These are phyloP conservation scores for Argyrosomus japonicus DNA, from an alignment of 2,113 vertebrate genomes.

Conservation along the genomic window DNA sequence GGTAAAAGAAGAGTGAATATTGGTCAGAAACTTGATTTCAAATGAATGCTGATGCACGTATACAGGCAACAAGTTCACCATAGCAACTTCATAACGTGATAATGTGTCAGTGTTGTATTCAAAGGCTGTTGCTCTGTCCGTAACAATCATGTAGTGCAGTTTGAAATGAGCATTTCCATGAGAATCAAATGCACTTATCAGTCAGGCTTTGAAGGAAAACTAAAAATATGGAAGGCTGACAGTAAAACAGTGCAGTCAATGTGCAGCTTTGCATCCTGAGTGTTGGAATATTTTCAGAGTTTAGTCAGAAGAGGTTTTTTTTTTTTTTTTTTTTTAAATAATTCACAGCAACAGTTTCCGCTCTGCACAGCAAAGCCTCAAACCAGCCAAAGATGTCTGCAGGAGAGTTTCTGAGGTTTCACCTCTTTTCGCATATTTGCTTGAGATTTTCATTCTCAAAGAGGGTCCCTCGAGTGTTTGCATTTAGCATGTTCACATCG, in stretches of 20 bases:
- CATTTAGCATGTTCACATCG: slow-evolving; percentile 10
- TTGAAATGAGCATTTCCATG: background rate
- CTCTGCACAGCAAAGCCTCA: background rate
- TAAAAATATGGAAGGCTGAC: background rate
- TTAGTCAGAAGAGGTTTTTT: background rate
- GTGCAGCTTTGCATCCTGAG: background rate
- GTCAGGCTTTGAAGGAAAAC: background rate
- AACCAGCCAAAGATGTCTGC: slow-evolving; percentile 17
- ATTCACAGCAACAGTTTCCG: slow-evolving; percentile 33
- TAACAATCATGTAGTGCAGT: background rate
- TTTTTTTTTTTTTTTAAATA: slow-evolving; percentile 39
- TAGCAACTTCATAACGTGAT: background rate
- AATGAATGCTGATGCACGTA: background rate
- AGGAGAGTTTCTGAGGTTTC: background rate
- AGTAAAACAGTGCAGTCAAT: background rate
- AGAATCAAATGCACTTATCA: background rate
- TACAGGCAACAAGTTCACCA: background rate
- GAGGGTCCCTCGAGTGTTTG: slow-evolving; percentile 19
- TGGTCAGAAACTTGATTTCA: no score
- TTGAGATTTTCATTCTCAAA: slow-evolving; percentile 18
- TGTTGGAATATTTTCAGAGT: background rate
- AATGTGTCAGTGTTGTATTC: background rate
- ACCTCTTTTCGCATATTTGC: slow-evolving; percentile 16
- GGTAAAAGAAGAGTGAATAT: no score
- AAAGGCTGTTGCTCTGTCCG: background rate